Evolutionary conservation across 2,113 vertebrate genomes (phyloP).

Genomic region (western clawed frog (Xenopus tropicalis)): UCB_Xtro_10.0 CM004449.2:68577001-68577500

Average conservation of each 20-base stretch:
- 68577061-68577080: not conserved
- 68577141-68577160: not conserved
- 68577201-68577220: not conserved
- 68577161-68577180: no score
- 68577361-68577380: not conserved
- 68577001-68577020: no score
- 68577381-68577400: not conserved
- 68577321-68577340: not conserved
- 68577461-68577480: constrained; percentile 4
- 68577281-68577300: not conserved
- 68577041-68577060: no score
- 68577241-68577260: not conserved
- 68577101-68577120: not conserved
- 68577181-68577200: not conserved
- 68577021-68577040: no score
- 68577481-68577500: constrained; percentile 23
- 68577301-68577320: not conserved
- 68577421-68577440: constrained; percentile 12
- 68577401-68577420: constrained; percentile 6
- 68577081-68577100: not conserved
- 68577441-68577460: not conserved
- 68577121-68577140: not conserved
- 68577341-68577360: not conserved
- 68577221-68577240: not conserved
- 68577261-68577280: not conserved